Base-by-base conservation (phyloP, 1,140 invertebrate genomes). In the Laupala kohalensis region DNA sequence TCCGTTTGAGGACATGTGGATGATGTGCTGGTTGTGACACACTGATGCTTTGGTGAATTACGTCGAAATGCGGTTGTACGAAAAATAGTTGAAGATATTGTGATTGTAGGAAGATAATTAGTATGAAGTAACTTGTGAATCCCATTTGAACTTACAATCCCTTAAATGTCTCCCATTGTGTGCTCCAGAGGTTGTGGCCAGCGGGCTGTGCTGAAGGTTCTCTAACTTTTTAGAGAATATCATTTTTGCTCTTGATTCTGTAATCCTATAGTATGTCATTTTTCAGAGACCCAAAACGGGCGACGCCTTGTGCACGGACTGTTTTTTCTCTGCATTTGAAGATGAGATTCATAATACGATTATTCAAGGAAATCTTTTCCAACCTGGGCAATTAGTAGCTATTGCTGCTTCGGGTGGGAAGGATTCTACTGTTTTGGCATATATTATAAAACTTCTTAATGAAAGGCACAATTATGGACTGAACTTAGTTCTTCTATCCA, bases 341-440 rank as follows among this genome's bases (percentile, higher is more conserved):
- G 88, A 90, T 72, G 98, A 99, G 85, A 90, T 99, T 75, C 97
- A 99, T 82, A 86, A 92, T 78, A 99, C 97, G 0, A 98, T 99
- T 72, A 84, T 84, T 6, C 86, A 88, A 78, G 90, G 87, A n/a
- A 86, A 91, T 75, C 83, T 99, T 64, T 99, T 99, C 78, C 88
- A 89, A 73, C 83, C 81, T 72, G 95, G 94, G 12, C 89, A 96
- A 76, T 92, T 89, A 73, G 93, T 99, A 25, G 97, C 96, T 5
- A 90, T 99, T 67, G 97, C 93, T 53, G 97, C 97, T 26, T 98
- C 96, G 73, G 97, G 98, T 70, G 98, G 98, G 67, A 99, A 99
- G 86, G 98, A 99, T 81, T 99, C 97, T 0, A 99, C 98, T 13
- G 98, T 99, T 15, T 83, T 99, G 37, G 97, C 92, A 3, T 90